Conservation (phyloP, 23 tunicate species). For the Halocynthia aurantium region DNA sequence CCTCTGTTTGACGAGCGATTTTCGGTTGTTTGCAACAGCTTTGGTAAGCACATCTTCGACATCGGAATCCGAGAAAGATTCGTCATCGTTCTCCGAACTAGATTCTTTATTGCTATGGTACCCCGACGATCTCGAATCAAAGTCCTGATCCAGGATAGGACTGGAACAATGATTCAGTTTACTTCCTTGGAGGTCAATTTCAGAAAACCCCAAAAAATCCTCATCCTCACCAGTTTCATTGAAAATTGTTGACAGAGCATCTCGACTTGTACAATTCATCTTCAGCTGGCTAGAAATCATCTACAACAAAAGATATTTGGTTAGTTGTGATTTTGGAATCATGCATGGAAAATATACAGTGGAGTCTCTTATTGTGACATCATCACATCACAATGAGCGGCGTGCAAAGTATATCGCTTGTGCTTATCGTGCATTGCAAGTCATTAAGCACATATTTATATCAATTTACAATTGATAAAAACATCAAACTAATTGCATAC, state of each 20-base stretch:
- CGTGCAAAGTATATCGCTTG: no score
- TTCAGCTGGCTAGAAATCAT: no score
- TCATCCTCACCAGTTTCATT: conserved; percentile 43
- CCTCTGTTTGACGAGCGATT: conserved; percentile 22
- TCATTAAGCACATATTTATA: no score
- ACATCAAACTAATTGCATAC: background rate
- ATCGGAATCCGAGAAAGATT: conserved; percentile 33
- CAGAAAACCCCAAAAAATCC: conserved; percentile 38
- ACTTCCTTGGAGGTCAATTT: background rate
- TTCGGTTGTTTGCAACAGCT: conserved; percentile 10
- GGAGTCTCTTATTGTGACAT: no score
- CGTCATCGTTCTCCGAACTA: conserved; percentile 22
- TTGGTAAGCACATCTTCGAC: conserved; percentile 17
- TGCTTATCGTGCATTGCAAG: no score
- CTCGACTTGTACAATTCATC: no score
- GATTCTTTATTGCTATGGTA: conserved; percentile 24
- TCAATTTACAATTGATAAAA: no score
- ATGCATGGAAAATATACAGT: no score
- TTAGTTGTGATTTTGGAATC: no score
- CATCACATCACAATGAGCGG: no score
- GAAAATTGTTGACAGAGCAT: conserved; percentile 7
- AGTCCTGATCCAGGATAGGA: conserved; percentile 12
- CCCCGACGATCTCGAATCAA: conserved; percentile 14
- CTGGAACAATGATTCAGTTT: background rate
- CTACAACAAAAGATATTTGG: no score